phyloP scores from a whole-genome alignment of 2,797 vertebrate genomes.

The Okamejei kenojei region DNA sequence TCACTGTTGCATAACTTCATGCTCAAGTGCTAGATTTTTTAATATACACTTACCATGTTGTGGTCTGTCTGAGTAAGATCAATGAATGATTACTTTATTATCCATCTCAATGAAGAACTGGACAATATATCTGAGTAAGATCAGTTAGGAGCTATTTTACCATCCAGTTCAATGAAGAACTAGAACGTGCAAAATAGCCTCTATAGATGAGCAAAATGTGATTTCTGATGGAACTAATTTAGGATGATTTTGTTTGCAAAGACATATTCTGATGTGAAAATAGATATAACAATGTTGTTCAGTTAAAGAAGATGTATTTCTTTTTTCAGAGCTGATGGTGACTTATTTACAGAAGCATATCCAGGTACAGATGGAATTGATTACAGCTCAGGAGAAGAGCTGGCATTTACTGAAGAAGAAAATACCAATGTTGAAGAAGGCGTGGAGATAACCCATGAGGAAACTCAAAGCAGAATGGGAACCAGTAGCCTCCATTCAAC shows the following conservation, averaged over 20 bases:
- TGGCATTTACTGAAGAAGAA: neutral
- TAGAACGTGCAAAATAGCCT: no score
- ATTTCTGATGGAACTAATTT: neutral
- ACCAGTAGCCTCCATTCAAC: no score
- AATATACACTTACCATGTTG: neutral
- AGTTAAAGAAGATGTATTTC: neutral
- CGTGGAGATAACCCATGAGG: neutral
- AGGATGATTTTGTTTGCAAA: neutral
- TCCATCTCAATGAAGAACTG: no score
- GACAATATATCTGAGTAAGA: neutral
- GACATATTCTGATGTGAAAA: neutral
- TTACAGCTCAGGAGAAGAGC: slow-evolving; percentile 8
- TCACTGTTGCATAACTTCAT: neutral
- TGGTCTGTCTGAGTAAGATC: neutral
- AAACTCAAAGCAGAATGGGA: neutral
- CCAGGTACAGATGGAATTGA: neutral
- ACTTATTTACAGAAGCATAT: neutral
- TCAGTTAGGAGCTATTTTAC: neutral
- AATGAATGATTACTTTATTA: neutral
- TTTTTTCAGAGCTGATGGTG: slow-evolving; percentile 30
- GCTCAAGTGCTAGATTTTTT: neutral
- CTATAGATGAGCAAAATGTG: neutral
- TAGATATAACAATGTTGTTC: neutral
- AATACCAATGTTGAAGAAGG: neutral
- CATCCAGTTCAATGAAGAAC: no score